Conservation (phyloP, 1,140 invertebrate genomes). For the Drosophila truncata region DNA sequence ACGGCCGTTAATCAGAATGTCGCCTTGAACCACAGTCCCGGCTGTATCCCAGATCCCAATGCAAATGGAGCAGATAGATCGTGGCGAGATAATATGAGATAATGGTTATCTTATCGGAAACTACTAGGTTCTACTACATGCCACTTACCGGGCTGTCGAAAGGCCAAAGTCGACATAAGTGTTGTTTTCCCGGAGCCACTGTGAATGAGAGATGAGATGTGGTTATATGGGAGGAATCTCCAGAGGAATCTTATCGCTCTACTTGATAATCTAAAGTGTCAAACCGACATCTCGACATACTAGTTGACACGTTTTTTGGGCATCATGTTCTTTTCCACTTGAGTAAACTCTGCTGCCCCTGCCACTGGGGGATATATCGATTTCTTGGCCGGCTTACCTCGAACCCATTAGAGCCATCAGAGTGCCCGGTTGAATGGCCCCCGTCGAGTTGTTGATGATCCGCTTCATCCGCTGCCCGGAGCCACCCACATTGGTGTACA, state of each 20-base stretch:
- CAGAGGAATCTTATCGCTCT: slow-evolving; percentile 1
- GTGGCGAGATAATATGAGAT: slow-evolving; percentile 18
- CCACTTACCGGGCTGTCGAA: slow-evolving; percentile 88
- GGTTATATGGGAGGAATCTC: slow-evolving; percentile 26
- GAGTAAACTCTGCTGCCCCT: not conserved
- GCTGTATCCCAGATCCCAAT: slow-evolving; percentile 84
- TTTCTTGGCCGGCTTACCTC: slow-evolving; percentile 87
- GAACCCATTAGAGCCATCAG: slow-evolving; percentile 96
- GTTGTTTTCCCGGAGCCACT: slow-evolving; percentile 98
- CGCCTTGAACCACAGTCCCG: slow-evolving; percentile 90
- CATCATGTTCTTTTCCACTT: slow-evolving; percentile 35
- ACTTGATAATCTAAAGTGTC: not conserved
- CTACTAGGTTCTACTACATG: slow-evolving; percentile 7
- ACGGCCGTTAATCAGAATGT: slow-evolving; percentile 90
- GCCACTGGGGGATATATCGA: slow-evolving; percentile 39
- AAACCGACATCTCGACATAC: slow-evolving; percentile 12
- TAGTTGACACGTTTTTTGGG: slow-evolving; percentile 39
- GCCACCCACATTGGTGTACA: slow-evolving; percentile 87
- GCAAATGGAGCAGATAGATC: slow-evolving; percentile 8
- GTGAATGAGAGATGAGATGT: slow-evolving; percentile 58
- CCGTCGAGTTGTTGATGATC: slow-evolving; percentile 90
- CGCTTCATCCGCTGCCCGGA: slow-evolving; percentile 86
- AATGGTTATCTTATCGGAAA: slow-evolving; percentile 51
- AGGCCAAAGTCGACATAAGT: slow-evolving; percentile 95
- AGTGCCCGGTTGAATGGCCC: slow-evolving; percentile 92